Evolutionary conservation across 2,113 vertebrate species (phyloP), one percentile per base, ranked within the genome.

Genomic region (Hipposideros armiger): DNA sequence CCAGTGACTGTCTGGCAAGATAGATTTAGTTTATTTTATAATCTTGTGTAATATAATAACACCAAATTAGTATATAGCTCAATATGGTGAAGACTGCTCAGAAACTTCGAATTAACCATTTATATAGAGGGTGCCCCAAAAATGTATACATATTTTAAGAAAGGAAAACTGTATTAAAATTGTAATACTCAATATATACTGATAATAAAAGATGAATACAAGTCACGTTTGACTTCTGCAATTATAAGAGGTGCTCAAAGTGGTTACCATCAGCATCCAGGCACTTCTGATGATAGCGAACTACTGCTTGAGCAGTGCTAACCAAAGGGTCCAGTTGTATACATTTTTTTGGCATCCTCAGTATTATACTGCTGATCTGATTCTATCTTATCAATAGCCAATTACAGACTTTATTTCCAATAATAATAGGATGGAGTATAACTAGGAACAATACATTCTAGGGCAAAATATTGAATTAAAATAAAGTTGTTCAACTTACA

Each of bases 401-500:
- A 66, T 45, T 66, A 19, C 14, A 47, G 13, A 36, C 40, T 77
- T 73, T 50, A 20, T 86, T 86, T 73, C 22, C 30, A 32, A 73
- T 26, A 6, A 40, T 42, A 24, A 42, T 20, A 47, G 11, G 19
- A 52, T 26, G 28, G 16, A 20, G 30, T 62, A 56, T 0, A 86
- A 5, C 52, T 54, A n/a, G 42, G n/a, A 70, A 66, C 2, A 67
- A 60, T 7, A 50, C 1, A 13, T 42, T 54, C 14, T n/a, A 62
- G 26, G 24, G 52, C 47, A 5, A 58, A 2, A 4, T 40, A 87
- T 7, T 4, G 54, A 30, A 93, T 92, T 74, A 42, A 69, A 76
- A 94, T 47, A 73, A 86, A 58, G 77, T 76, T 7, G 24, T 93
- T 92, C 4, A 52, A 99, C 99, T 99, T 98, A 99, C 99, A 93